A percentile compares a stretch with the other conserved stretches of the same genome.
Conservation (phyloP, 2,797 vertebrate genomes). For the Coranthus polyacanthus region DNA sequence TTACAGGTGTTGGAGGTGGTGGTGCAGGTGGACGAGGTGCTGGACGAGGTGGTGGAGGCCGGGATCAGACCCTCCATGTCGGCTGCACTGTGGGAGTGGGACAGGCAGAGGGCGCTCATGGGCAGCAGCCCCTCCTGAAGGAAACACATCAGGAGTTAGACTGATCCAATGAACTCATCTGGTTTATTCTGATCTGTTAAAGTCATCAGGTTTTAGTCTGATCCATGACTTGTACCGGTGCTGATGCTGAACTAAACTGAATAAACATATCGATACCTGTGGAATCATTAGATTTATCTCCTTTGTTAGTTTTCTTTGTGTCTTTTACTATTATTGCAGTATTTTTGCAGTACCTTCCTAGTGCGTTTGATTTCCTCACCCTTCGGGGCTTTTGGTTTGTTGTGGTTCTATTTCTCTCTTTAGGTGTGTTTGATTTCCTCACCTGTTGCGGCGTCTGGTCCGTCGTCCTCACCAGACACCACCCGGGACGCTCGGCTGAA, state of each 20-base stretch:
- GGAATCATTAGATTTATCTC: too few species aligned
- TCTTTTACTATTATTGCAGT: too few species aligned
- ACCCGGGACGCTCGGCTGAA: slow-evolving; percentile 92
- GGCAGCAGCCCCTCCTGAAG: slow-evolving; percentile 92
- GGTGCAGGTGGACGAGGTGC: slow-evolving; percentile 53
- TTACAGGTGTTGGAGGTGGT: slow-evolving; percentile 38
- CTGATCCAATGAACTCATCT: too few species aligned
- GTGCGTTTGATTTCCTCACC: too few species aligned
- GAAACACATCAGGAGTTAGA: neutral
- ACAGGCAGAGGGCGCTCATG: slow-evolving; percentile 94
- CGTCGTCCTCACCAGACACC: slow-evolving; percentile 94
- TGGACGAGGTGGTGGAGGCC: slow-evolving; percentile 62
- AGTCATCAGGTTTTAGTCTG: too few species aligned
- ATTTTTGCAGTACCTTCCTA: too few species aligned
- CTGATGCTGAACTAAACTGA: too few species aligned
- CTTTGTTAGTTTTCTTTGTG: too few species aligned
- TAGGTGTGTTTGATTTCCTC: neutral
- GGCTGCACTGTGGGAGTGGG: slow-evolving; percentile 95
- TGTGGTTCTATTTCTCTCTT: neutral
- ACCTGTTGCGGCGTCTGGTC: slow-evolving; percentile 90
- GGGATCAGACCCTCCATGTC: slow-evolving; percentile 95
- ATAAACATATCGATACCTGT: too few species aligned
- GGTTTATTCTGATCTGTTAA: too few species aligned
- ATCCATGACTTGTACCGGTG: too few species aligned
- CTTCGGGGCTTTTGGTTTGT: neutral